Percentiles rank a stretch among this genome's conserved stretches.
phyloP scores from a whole-genome alignment of 2,888 invertebrate species.

The Xanthia togata region DNA sequence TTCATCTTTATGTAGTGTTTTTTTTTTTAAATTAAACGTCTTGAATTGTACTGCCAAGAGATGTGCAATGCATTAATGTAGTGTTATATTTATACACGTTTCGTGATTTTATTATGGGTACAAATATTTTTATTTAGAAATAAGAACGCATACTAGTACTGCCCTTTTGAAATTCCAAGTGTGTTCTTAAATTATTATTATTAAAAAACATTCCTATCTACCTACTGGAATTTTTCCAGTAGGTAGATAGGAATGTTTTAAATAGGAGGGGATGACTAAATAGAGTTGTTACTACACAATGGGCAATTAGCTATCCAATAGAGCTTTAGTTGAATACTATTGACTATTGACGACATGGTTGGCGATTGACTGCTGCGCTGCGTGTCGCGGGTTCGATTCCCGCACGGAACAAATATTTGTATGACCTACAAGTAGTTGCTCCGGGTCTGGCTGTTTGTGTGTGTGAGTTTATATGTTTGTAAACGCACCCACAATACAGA shows the following conservation, averaged over 20 bases:
- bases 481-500: too few species aligned
- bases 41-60: conserved; percentile 16
- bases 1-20: conserved; percentile 11
- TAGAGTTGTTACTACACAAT: conserved; percentile 33
- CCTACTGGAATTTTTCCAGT: background rate
- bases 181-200: too few species aligned
- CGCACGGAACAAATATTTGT: too few species aligned
- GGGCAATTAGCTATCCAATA: conserved; percentile 31
- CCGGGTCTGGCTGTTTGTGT: too few species aligned
- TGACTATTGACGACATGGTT: too few species aligned
- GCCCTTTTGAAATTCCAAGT: background rate
- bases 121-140: background rate
- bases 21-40: background rate
- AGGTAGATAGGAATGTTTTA: background rate
- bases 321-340: conserved; percentile 17
- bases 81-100: background rate
- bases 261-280: conserved; percentile 1
- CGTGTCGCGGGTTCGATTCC: too few species aligned
- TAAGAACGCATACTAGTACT: background rate
- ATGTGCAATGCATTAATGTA: background rate
- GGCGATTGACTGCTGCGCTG: too few species aligned
- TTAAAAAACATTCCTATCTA: too few species aligned
- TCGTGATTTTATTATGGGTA: background rate
- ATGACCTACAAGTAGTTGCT: too few species aligned
- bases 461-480: too few species aligned